These are phyloP conservation scores for Sinotaia quadrata DNA, from an alignment of 2,888 invertebrate genomes.

Conservation along the genomic window DNA sequence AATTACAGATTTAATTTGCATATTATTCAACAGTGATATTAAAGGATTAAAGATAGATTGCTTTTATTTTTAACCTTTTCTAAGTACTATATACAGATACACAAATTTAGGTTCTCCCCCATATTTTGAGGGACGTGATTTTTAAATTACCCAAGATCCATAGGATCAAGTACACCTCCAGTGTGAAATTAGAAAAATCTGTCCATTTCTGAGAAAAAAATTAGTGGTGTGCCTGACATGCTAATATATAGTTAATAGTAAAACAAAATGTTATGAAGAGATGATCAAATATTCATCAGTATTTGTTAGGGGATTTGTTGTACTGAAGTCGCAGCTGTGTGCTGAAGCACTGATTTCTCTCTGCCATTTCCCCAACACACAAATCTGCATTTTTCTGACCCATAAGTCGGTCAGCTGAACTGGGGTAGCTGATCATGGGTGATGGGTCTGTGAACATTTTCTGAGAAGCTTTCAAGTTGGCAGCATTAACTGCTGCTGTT, in stretches of 20 bases:
- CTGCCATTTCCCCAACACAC: neutral
- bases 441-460: slow-evolving; percentile 43
- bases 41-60: too few species aligned
- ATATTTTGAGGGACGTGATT: too few species aligned
- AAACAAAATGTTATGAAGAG: too few species aligned
- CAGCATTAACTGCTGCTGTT: slow-evolving; percentile 40
- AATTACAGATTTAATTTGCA: too few species aligned
- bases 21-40: too few species aligned
- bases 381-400: neutral
- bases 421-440: slow-evolving; percentile 12
- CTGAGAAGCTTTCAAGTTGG: slow-evolving; percentile 40
- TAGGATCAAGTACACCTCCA: neutral
- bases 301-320: neutral
- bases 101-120: too few species aligned
- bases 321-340: neutral
- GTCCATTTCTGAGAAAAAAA: neutral
- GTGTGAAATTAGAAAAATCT: neutral
- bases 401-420: too few species aligned
- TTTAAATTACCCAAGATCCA: neutral
- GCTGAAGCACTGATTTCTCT: neutral
- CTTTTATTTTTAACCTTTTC: too few species aligned
- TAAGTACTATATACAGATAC: too few species aligned
- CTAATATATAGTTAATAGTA: neutral
- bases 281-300: neutral
- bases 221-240: neutral